Base-by-base conservation (phyloP, 2,888 invertebrate species). In the Meta bourneti region DNA sequence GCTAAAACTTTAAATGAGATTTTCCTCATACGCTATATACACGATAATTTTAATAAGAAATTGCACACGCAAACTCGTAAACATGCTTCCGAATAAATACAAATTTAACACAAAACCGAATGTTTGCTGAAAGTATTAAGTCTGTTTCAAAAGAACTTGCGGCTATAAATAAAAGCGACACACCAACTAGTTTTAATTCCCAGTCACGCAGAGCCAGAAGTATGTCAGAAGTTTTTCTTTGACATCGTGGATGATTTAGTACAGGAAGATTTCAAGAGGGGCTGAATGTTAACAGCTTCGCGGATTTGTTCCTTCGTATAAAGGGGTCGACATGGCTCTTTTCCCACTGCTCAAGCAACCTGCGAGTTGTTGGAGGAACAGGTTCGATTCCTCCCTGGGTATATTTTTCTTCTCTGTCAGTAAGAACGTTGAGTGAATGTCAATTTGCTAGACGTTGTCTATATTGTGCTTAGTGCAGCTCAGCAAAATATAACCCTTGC, bases 91-190 rank as follows among this genome's bases (percentile, higher is more conserved):
- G 81, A 74, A 81, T 88, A 81, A 81, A 88, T 72, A 88, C 61
- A 88, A 88, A 88, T 72, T 75, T 72, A 61, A 74, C 20, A 51
- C 72, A n/a, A 72, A 74, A 81, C 54, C 69, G 69, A 19, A 48
- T 69, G 88, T 81, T 88, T 88, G 75, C 75, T 13, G 19, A 81
- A 87, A 88, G 88, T 88, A 88, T 88, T 88, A 88, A 61, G 72
- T 20, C 61, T n/a, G 69, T 71, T 48, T 48, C 72, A 87, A 88
- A 88, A 81, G 69, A 51, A 81, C 20, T 74, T 69, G 19, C 13
- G 61, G 61, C 54, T 85, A 85, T 77, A 89, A 82, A 90, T 85
- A 85, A 90, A 75, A 70, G 74, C 69, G n/a, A 49, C 71, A 70
- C 70, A 74, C 79, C 79, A 81, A 75, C 80, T 51, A 54, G 69